Base-by-base conservation (phyloP, 2,888 invertebrate genomes). In the Drosophila planitibia region DNA sequence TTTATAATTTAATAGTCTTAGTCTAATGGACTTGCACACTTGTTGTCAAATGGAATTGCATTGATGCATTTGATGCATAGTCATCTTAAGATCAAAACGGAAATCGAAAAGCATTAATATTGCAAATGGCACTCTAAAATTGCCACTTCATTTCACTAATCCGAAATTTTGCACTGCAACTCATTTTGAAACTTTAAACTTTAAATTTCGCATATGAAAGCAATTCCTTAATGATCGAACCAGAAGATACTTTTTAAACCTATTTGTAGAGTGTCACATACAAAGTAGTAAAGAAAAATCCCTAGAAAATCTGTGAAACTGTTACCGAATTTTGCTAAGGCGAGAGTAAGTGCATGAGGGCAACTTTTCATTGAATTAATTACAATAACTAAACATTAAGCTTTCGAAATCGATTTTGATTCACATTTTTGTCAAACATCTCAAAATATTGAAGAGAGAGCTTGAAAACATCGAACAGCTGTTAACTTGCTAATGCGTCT, bases 1-100 rank as follows among this genome's bases (percentile, higher is more conserved):
- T 66, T 63, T 32, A 66, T 69, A 52, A 76, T 73, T 67, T 37
- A 63, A 55, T 53, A 44, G 64, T 74, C 70, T 65, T 47, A 9
- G 51, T 54, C 65, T 83, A 73, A 79, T 81, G 71, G 67, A 79
- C 58, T 79, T 79, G 22, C 54, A 66, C 30, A 61, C n/a, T 44
- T 57, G 37, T 39, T 57, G 25, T 47, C 22, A 47, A 47, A 47
- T 25, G 47, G 22, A 37, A 32, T 5, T 49, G 39, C 22, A 51
- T 44, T 57, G 41, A 22, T 14, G 19, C 35, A 55, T 61, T 52
- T 37, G 41, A 32, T 51, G 28, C 35, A 63, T 58, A 35, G 61
- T 53, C 59, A 32, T 37, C n/a, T 53, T 12, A n/a, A 55, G 37
- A 49, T 28, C 52, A 28, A 39, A 35, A 32, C 37, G 57, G 33